These are phyloP conservation scores for Micronycteris hirsuta DNA, from an alignment of 2,113 vertebrate species.

Conservation along the genomic window DNA sequence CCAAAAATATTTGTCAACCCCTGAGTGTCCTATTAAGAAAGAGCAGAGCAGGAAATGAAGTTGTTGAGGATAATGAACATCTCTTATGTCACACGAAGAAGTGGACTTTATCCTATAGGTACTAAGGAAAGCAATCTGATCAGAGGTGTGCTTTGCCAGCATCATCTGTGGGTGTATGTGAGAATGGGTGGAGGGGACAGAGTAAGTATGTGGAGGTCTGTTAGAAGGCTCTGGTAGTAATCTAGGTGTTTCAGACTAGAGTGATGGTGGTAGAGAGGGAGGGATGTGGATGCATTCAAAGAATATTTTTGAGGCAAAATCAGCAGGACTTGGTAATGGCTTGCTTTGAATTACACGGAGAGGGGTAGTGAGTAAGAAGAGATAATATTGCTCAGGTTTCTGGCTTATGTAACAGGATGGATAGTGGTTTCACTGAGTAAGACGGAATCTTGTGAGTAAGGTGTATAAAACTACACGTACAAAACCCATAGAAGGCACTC, in stretches of 20 bases:
- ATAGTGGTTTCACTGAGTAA: neutral
- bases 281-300: neutral
- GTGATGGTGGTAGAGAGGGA: neutral
- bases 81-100: neutral
- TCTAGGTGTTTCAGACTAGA: neutral
- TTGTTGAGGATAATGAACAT: neutral
- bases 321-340: neutral
- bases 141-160: neutral
- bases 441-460: neutral
- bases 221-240: neutral
- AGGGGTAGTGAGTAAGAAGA: neutral
- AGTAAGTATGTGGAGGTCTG: neutral
- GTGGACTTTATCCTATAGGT: neutral
- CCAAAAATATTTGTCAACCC: neutral
- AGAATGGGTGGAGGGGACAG: neutral
- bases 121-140: neutral
- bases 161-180: neutral
- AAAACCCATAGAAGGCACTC: neutral
- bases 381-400: neutral
- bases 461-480: neutral
- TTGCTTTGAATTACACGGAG: neutral
- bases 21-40: neutral
- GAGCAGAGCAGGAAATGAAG: neutral
- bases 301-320: neutral
- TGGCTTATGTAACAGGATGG: neutral